Evolutionary conservation across 1,140 invertebrate species (phyloP).

Genomic region (Apis laboriosa): DNA sequence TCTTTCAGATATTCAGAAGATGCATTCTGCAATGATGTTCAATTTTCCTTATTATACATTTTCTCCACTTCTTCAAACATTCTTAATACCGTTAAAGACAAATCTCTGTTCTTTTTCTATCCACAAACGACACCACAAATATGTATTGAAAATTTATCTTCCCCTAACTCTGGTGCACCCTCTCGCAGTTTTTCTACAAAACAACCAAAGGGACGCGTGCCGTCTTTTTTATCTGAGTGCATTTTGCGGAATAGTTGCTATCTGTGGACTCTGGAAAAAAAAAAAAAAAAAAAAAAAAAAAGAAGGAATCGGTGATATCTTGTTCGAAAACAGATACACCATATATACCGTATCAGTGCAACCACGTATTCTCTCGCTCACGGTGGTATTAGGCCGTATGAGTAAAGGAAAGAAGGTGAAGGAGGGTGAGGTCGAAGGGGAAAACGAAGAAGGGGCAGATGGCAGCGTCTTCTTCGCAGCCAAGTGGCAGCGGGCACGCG

Average conservation of each 20-base stretch:
- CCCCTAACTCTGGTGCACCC: neutral
- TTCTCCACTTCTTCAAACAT: neutral
- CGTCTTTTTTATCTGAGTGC: slow-evolving; percentile 33
- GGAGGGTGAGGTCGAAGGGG: slow-evolving; percentile 42
- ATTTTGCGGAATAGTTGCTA: slow-evolving; percentile 14
- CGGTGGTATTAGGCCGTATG: neutral
- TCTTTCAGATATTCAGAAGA: neutral
- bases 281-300: neutral
- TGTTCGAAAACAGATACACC: slow-evolving; percentile 14
- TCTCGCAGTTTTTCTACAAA: neutral
- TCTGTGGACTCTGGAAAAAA: neutral
- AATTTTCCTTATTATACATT: neutral
- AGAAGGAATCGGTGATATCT: slow-evolving; percentile 12
- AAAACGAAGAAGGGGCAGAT: slow-evolving; percentile 75
- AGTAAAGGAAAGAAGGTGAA: neutral
- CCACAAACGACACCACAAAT: neutral
- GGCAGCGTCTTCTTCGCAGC: slow-evolving; percentile 78
- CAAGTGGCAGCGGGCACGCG: slow-evolving; percentile 80
- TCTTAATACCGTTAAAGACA: neutral
- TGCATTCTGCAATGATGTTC: neutral
- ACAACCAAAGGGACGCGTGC: slow-evolving; percentile 5
- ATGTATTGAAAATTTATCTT: neutral
- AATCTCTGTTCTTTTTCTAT: neutral
- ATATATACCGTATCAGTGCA: slow-evolving; percentile 42
- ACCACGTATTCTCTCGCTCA: slow-evolving; percentile 35